Percentiles rank a stretch among this genome's conserved stretches.
Conservation (phyloP, 1,140 invertebrate genomes). For the Bemisia tabaci region DNA sequence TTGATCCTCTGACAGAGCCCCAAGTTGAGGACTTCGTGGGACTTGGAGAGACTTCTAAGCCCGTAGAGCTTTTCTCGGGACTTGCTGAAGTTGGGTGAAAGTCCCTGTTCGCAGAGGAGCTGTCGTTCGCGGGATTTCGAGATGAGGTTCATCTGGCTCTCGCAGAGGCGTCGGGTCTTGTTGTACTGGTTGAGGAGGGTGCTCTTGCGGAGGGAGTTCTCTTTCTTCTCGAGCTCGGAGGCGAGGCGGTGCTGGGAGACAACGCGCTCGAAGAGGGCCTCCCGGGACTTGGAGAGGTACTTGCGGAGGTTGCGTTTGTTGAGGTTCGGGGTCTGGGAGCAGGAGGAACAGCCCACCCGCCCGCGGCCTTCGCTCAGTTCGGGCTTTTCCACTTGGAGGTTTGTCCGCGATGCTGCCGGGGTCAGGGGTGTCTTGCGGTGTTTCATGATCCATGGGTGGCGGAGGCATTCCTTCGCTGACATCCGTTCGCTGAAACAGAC, state of each 20-base stretch:
- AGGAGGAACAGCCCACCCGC: slow-evolving; percentile 31
- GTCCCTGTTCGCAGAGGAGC: slow-evolving; percentile 24
- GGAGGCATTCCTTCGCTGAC: slow-evolving; percentile 45
- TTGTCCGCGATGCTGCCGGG: slow-evolving; percentile 37
- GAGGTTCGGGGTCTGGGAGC: slow-evolving; percentile 11
- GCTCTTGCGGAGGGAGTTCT: slow-evolving; percentile 11
- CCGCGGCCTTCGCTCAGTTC: slow-evolving; percentile 35
- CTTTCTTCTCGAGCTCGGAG: slow-evolving; percentile 9
- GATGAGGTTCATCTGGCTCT: slow-evolving; percentile 38
- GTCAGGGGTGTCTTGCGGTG: slow-evolving; percentile 32
- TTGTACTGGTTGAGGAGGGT: slow-evolving; percentile 24
- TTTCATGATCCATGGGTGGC: slow-evolving; percentile 41
- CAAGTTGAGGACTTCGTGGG: slow-evolving; percentile 39
- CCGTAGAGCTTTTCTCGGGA: slow-evolving; percentile 40
- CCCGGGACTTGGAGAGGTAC: slow-evolving; percentile 42
- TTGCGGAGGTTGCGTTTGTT: slow-evolving; percentile 27
- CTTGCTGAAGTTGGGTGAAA: slow-evolving; percentile 24
- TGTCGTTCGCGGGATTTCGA: slow-evolving; percentile 34
- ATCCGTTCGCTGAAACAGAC: slow-evolving; percentile 30
- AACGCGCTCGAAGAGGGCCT: slow-evolving; percentile 40
- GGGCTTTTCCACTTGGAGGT: slow-evolving; percentile 26
- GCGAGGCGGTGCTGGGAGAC: slow-evolving; percentile 29
- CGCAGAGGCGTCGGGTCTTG: slow-evolving; percentile 30
- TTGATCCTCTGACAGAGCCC: slow-evolving; percentile 24
- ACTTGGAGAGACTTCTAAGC: slow-evolving; percentile 37